These are phyloP conservation scores for Crepidodera aurea DNA, from an alignment of 2,888 invertebrate species.

Conservation along the genomic window DNA sequence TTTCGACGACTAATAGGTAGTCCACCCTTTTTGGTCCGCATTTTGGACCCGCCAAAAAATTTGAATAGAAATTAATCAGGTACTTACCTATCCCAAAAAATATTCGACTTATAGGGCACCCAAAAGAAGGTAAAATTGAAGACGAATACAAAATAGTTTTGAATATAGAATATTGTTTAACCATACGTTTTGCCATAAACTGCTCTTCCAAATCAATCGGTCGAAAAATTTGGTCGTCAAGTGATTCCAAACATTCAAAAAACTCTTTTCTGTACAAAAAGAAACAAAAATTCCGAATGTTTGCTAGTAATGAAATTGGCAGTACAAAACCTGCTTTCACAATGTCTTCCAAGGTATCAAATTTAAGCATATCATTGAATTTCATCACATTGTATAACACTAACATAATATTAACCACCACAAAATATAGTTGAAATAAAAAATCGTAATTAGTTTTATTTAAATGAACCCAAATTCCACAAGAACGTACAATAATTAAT, in stretches of 20 bases:
- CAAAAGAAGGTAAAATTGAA: conserved; percentile 18
- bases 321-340: conserved; percentile 20
- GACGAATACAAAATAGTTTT: conserved; percentile 1
- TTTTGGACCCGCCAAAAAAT: no score
- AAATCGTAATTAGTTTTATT: background rate
- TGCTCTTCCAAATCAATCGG: background rate
- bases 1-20: no score
- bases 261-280: conserved; percentile 19
- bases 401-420: conserved; percentile 8
- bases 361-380: conserved; percentile 20
- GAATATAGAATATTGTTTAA: conserved; percentile 9
- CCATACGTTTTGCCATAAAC: conserved; percentile 4
- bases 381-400: conserved; percentile 20
- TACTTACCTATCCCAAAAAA: conserved; percentile 3
- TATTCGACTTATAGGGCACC: conserved; percentile 17
- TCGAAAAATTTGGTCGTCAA: conserved; percentile 15
- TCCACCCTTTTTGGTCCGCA: no score
- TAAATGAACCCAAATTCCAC: conserved; percentile 2
- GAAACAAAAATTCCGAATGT: conserved; percentile 16
- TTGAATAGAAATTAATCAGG: no score
- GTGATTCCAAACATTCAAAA: conserved; percentile 7
- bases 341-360: conserved; percentile 2
- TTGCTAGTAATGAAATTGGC: conserved; percentile 19
- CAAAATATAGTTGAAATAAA: conserved; percentile 6
- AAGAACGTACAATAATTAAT: background rate